Percentiles rank a stretch among this genome's conserved stretches.
These are phyloP conservation scores for Asteroscopus sphinx DNA, from an alignment of 2,888 invertebrate species.

Conservation along the genomic window DNA sequence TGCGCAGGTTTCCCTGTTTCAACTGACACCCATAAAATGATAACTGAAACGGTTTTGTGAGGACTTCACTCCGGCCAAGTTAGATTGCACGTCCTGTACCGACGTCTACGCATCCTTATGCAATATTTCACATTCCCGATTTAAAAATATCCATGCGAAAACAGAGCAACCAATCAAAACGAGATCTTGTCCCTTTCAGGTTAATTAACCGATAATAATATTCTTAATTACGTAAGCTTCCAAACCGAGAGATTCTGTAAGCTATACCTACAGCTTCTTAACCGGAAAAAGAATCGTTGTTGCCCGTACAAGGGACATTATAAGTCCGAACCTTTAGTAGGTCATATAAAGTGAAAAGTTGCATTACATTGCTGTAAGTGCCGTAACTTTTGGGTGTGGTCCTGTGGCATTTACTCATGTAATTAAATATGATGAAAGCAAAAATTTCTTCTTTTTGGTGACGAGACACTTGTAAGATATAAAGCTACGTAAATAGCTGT, in stretches of 20 bases:
- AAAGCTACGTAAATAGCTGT: slow-evolving; percentile 23
- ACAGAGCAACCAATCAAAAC: slow-evolving; percentile 14
- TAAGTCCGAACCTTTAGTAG: slow-evolving; percentile 32
- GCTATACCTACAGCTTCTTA: no score
- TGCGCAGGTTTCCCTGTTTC: no score
- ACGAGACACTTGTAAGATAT: slow-evolving; percentile 16
- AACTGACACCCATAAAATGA: no score
- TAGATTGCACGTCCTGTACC: background rate
- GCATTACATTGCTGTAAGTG: slow-evolving; percentile 37
- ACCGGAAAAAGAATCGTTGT: slow-evolving; percentile 41
- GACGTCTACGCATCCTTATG: background rate
- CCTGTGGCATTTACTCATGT: slow-evolving; percentile 38
- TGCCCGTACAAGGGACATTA: slow-evolving; percentile 13
- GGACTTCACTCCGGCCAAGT: background rate
- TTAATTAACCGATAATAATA: slow-evolving; percentile 25
- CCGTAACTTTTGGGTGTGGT: slow-evolving; percentile 52
- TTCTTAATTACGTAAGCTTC: slow-evolving; percentile 24
- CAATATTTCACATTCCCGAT: slow-evolving; percentile 1
- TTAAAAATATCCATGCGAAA: slow-evolving; percentile 2
- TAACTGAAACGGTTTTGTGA: no score
- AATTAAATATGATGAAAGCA: slow-evolving; percentile 47
- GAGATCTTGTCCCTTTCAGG: background rate
- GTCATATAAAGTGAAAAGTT: slow-evolving; percentile 43
- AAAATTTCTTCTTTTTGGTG: slow-evolving; percentile 27
- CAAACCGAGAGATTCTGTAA: slow-evolving; percentile 10